These are phyloP conservation scores for Hydrozoanthus tunicans DNA, from an alignment of 64 coral and sea anemone species.

Conservation along the genomic window DNA sequence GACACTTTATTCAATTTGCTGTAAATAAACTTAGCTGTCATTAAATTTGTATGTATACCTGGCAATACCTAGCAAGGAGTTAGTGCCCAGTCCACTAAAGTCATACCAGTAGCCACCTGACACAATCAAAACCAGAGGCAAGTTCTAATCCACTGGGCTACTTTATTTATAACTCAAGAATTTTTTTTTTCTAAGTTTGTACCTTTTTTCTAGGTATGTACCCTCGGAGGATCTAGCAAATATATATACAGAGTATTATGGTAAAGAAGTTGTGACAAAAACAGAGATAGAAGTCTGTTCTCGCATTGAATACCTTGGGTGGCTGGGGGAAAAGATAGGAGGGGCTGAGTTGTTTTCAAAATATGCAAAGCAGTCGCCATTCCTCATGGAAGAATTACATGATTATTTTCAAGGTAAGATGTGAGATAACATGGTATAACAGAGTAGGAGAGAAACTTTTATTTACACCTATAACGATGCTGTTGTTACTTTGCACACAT, in stretches of 20 bases:
- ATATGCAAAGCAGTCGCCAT: slow-evolving; percentile 86
- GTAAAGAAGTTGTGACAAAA: slow-evolving; percentile 68
- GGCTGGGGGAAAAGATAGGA: slow-evolving; percentile 82
- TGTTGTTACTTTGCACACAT: no score
- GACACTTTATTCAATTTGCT: no score
- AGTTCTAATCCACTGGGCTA: no score
- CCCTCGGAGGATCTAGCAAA: slow-evolving; percentile 75
- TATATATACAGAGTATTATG: slow-evolving; percentile 95
- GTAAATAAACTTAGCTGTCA: no score
- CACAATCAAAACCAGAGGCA: no score
- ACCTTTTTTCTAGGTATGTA: slow-evolving; percentile 68
- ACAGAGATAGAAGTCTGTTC: slow-evolving; percentile 76
- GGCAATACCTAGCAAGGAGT: no score
- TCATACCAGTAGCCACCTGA: no score
- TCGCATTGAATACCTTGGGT: slow-evolving; percentile 69
- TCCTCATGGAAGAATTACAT: slow-evolving; percentile 86
- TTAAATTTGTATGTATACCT: no score
- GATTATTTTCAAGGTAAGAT: slow-evolving; percentile 89
- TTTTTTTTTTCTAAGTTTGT: background rate
- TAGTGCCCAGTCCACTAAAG: no score
- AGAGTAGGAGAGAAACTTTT: no score
- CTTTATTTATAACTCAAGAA: background rate
- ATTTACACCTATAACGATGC: no score
- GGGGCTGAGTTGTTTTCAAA: slow-evolving; percentile 82
- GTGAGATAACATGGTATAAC: no score